Conservation (phyloP, 2,113 vertebrate genomes). For the Mormoops blainvillei region DNA sequence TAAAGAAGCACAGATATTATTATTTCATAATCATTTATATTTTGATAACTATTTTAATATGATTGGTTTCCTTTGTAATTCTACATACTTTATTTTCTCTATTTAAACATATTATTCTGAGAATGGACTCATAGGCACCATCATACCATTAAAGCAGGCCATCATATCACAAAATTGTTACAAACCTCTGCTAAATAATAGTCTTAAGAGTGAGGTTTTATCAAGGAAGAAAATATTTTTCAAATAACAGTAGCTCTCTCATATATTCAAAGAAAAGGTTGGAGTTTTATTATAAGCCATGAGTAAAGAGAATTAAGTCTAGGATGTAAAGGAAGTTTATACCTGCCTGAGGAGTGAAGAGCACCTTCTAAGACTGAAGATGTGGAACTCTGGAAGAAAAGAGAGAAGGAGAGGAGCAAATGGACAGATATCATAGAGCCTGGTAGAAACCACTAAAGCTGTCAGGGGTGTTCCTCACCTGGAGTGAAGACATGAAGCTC, state of each 20-base stretch:
- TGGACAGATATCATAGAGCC: background rate
- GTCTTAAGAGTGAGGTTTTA: conserved; percentile 5
- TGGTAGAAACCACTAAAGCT: background rate
- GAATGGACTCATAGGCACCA: background rate
- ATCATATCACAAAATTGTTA: background rate
- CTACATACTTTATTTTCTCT: background rate
- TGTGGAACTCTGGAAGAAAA: background rate
- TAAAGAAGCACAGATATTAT: background rate
- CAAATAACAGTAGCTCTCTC: background rate
- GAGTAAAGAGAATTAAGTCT: background rate
- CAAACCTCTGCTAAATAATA: background rate
- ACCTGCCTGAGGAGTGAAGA: background rate
- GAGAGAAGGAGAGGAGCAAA: background rate
- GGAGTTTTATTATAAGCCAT: background rate
- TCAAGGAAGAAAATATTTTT: background rate
- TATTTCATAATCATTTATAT: background rate
- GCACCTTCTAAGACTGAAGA: background rate
- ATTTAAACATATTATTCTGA: conserved; percentile 8
- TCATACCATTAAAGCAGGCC: background rate
- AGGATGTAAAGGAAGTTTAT: background rate
- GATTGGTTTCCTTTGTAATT: background rate
- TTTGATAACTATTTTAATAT: conserved; percentile 7
- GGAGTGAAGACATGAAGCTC: background rate
- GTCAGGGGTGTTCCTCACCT: background rate
- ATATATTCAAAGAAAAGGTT: background rate